Evolutionary conservation across 2,797 vertebrate species (phyloP), one percentile per base, ranked within the genome.

Genomic region (Acridotheres tristis): DNA sequence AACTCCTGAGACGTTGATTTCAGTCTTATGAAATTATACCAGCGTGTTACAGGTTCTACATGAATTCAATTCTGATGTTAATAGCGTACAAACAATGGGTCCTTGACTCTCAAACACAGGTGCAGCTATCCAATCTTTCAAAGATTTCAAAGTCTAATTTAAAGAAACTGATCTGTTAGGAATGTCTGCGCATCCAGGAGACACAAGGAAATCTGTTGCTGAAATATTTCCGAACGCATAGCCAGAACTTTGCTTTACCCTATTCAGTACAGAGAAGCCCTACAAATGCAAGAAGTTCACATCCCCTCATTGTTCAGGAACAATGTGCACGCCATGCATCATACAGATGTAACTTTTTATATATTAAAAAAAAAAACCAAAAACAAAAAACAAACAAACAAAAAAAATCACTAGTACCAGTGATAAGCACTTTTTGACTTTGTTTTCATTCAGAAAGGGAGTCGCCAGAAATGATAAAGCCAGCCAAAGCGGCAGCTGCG

Each of bases 181-280:
- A 83, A 74, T 11, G 71, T 23, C 54, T 45, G 30, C 0, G 4
- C 67, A 85, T 80, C 65, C 11, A 29, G 40, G 54, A 85, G 29
- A 40, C 53, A 76, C 10, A 13, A 30, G n/a, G 54, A 77, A 93
- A 95, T 84, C 51, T 88, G 88, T 53, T 79, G 94, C 79, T 59
- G 68, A 75, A 58, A 68, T 75, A 75, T 78, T 91, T 62, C 79
- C 32, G 7, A 80, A 30, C 9, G 23, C 51, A 30, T 20, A 63
- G 69, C 13, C 2, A 3, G 63, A 96, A 95, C 93, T 92, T 96
- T 85, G 55, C 21, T 74, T 89, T 53, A 58, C 40, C 42, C 51
- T 40, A 16, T 22, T 61, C 29, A 25, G 42, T 14, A 74, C 0
- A 10, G 55, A 66, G 55, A 91, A 89, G 30, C 57, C 61, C 74